These are phyloP conservation scores for Hycleus cichorii DNA, from an alignment of 1,140 invertebrate genomes.

Conservation along the genomic window DNA sequence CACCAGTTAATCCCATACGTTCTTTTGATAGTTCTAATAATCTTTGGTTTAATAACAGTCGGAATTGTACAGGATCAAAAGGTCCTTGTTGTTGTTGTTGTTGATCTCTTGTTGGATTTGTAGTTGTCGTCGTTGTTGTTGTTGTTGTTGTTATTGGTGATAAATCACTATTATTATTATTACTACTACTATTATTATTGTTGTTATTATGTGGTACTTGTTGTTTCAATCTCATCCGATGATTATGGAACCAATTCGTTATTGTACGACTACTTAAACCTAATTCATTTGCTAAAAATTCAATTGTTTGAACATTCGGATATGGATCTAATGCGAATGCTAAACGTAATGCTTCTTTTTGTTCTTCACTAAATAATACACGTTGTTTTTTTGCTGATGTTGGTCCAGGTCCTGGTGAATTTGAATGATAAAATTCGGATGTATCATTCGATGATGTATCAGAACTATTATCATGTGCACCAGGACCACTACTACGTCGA, in stretches of 20 bases:
- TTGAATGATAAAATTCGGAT: slow-evolving; percentile 80
- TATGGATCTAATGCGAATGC: slow-evolving; percentile 95
- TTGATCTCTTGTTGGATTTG: too few relatives aligned
- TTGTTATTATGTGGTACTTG: slow-evolving; percentile 34
- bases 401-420: slow-evolving; percentile 67
- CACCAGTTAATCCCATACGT: slow-evolving; percentile 62
- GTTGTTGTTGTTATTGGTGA: slow-evolving; percentile 48
- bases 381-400: slow-evolving; percentile 83
- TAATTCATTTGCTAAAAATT: slow-evolving; percentile 86
- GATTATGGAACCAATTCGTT: slow-evolving; percentile 99
- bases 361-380: slow-evolving; percentile 94
- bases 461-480: slow-evolving; percentile 73
- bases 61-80: slow-evolving; percentile 87
- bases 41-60: slow-evolving; percentile 78
- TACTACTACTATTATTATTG: not conserved
- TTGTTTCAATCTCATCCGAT: slow-evolving; percentile 96
- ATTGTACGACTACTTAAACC: slow-evolving; percentile 92
- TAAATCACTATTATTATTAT: too few relatives aligned
- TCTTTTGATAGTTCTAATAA: slow-evolving; percentile 79
- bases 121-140: slow-evolving; percentile 54
- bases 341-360: slow-evolving; percentile 90
- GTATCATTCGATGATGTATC: slow-evolving; percentile 83
- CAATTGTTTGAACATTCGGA: slow-evolving; percentile 90
- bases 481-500: slow-evolving; percentile 66
- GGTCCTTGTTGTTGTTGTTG: slow-evolving; percentile 52